Base-by-base conservation (phyloP, 2,888 invertebrate genomes). In the Dasypolia templi region DNA sequence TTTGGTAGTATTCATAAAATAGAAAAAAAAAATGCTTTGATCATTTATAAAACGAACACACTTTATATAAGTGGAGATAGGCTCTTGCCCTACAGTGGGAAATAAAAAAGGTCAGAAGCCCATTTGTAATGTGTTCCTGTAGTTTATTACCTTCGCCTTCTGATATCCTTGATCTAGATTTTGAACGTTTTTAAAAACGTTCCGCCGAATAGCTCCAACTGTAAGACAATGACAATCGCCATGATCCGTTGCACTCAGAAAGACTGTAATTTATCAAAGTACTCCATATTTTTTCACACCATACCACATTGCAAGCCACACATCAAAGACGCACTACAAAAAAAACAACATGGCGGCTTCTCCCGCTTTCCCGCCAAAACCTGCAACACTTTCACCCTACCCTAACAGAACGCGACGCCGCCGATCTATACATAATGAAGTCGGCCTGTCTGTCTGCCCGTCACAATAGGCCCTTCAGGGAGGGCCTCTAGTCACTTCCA, bases 401-500 rank as follows among this genome's bases (percentile, higher is more conserved):
- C 69, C 68, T 71, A 51, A 69, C 72, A 32, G 76, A 56, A 80
- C 75, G 81, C 77, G 77, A 70, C 69, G 69, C 61, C 78, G 72
- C 72, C 83, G 81, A 87, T 87, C 84, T 89, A 88, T 89, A 89
- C 86, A 89, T 89, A 90, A 89, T 89, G 85, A 87, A 87, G 90
- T 87, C 86, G 85, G 81, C 83, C 77, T 80, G 92, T 91, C 92
- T 93, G 95, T 94, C 94, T 94, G 93, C 91, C 82, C 87, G 79
- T 89, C 90, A 95, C 95, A 95, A 95, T 94, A 86, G 92, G 86
- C 91, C 87, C 92, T 90, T 89, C 89, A 88, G 90, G 89, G 89
- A 84, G 87, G 88, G 89, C 84, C 86, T 87, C 88, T 88, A 94
- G 95, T 95, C 95, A 95, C 94, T 94, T 95, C 91, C 95, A 95